Percentiles rank a stretch among this genome's conserved stretches.
phyloP scores from a whole-genome alignment of 2,113 vertebrate genomes.

The Pangasianodon gigas region DNA sequence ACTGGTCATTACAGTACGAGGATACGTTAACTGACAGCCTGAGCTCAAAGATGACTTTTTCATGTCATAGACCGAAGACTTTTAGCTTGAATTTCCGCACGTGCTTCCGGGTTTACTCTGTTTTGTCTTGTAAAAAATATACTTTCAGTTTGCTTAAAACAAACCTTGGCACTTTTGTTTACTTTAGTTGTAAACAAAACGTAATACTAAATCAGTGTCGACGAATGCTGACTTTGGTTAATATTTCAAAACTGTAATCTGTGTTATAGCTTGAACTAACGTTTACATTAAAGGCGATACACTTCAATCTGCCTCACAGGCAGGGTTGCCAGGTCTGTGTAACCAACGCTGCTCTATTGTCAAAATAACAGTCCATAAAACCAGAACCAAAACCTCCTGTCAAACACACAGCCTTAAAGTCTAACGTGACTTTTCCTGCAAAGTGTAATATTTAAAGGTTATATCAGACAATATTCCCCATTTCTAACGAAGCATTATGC shows the following conservation, averaged over 20 bases:
- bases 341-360: background rate
- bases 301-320: background rate
- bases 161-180: background rate
- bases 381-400: background rate
- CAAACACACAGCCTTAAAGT: background rate
- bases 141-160: background rate
- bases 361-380: background rate
- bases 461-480: background rate
- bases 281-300: background rate
- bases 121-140: background rate
- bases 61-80: background rate
- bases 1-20: background rate
- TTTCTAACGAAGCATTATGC: background rate
- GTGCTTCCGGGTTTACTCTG: background rate
- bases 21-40: background rate
- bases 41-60: background rate
- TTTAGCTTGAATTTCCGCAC: slow-evolving; percentile 16
- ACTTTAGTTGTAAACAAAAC: background rate
- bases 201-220: background rate
- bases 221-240: background rate
- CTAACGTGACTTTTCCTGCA: background rate
- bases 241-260: background rate
- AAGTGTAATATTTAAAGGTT: background rate
- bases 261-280: background rate
- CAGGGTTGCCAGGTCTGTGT: background rate